Evolutionary conservation across 2,888 invertebrate genomes (phyloP).

Genomic region (Drosophila atroscutellata): DNA sequence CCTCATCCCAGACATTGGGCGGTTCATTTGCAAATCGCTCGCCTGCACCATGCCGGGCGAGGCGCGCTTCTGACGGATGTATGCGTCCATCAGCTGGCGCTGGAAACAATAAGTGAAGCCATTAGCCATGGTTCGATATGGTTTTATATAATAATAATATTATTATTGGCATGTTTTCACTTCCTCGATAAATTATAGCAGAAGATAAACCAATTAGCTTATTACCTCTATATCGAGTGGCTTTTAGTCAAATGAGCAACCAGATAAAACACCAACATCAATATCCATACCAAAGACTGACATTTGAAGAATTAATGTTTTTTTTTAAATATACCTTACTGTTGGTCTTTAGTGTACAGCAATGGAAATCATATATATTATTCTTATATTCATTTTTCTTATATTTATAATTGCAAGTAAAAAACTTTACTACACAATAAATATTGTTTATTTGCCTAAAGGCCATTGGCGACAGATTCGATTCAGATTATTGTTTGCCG

Average conservation of each 20-base stretch:
- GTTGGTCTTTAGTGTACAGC: background rate
- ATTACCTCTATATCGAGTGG: background rate
- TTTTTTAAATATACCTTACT: background rate
- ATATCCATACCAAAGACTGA: background rate
- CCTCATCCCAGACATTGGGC: constrained; percentile 90
- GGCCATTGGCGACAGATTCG: constrained; percentile 4
- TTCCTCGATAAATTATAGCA: background rate
- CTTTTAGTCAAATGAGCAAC: background rate
- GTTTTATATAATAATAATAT: background rate
- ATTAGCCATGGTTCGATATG: background rate
- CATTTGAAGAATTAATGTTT: background rate
- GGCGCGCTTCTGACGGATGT: constrained; percentile 94
- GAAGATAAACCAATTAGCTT: background rate
- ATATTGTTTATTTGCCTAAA: background rate
- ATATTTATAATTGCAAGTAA: background rate
- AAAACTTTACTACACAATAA: background rate
- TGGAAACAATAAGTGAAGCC: constrained; percentile 82
- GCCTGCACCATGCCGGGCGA: constrained; percentile 94
- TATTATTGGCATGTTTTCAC: background rate
- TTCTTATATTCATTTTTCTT: no score
- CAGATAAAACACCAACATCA: background rate
- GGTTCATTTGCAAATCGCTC: constrained; percentile 91
- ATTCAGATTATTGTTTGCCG: constrained; percentile 6
- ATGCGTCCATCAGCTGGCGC: constrained; percentile 95
- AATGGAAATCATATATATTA: background rate